These are phyloP conservation scores for Drosophila obscura DNA, from an alignment of 1,140 invertebrate species.

Conservation along the genomic window DNA sequence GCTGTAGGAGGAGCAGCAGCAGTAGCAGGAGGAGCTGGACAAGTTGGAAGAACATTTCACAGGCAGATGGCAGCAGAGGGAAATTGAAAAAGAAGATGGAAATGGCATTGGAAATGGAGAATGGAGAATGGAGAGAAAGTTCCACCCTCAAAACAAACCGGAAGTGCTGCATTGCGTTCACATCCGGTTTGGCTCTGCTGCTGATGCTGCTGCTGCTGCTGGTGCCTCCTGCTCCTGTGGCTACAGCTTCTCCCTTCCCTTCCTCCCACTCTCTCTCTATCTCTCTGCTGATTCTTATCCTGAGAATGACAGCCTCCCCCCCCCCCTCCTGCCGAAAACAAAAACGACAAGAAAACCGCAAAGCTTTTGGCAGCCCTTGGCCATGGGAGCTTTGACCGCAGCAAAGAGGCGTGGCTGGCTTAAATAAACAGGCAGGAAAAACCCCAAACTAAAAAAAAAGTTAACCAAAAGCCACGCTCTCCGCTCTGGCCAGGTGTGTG, in stretches of 20 bases:
- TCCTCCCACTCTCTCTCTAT: too few species aligned
- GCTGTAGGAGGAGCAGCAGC: neutral
- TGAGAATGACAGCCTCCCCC: slow-evolving; percentile 22
- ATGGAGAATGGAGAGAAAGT: neutral
- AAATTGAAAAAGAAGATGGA: slow-evolving; percentile 1
- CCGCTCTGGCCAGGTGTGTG: slow-evolving; percentile 10
- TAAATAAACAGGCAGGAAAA: neutral
- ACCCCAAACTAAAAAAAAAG: neutral
- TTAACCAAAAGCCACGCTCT: neutral
- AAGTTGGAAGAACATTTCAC: neutral
- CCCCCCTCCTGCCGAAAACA: neutral
- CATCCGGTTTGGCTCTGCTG: slow-evolving; percentile 36
- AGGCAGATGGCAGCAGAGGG: slow-evolving; percentile 8
- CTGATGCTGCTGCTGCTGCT: neutral
- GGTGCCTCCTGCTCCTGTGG: slow-evolving; percentile 1
- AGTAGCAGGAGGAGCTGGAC: slow-evolving; percentile 3
- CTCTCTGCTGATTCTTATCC: neutral
- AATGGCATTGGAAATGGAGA: slow-evolving; percentile 1
- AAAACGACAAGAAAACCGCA: slow-evolving; percentile 27
- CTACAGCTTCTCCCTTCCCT: neutral
- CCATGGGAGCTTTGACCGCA: slow-evolving; percentile 23
- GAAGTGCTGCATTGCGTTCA: slow-evolving; percentile 54
- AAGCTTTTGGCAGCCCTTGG: slow-evolving; percentile 45
- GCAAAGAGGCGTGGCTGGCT: slow-evolving; percentile 14
- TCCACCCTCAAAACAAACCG: slow-evolving; percentile 17